These are phyloP conservation scores for Scaptomyza flava DNA, from an alignment of 2,888 invertebrate genomes.

Conservation along the genomic window DNA sequence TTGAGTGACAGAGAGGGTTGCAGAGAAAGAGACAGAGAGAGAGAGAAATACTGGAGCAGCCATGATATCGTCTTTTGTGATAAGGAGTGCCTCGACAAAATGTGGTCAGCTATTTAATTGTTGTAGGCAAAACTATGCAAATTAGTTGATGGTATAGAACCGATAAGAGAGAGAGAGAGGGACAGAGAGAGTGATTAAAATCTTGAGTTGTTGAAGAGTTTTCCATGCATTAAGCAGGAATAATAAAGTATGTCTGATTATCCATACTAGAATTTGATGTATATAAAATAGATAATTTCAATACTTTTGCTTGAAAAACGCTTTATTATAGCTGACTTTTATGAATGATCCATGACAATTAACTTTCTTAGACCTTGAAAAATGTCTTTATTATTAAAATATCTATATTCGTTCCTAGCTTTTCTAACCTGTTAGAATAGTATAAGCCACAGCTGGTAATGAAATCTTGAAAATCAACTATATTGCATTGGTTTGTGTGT, in stretches of 20 bases:
- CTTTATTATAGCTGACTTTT: too few species aligned
- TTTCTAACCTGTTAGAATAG: too few species aligned
- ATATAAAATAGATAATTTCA: too few species aligned
- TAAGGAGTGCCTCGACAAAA: constrained; percentile 41
- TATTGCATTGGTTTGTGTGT: background rate
- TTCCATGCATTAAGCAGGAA: background rate
- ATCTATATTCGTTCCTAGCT: background rate
- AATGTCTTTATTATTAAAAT: background rate
- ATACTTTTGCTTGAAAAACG: too few species aligned
- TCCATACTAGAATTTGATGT: too few species aligned
- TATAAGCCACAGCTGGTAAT: background rate
- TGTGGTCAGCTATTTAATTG: constrained; percentile 71
- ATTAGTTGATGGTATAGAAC: constrained; percentile 37
- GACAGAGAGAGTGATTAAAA: background rate
- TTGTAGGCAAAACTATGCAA: constrained; percentile 75
- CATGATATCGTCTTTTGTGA: constrained; percentile 21
- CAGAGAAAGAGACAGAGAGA: background rate
- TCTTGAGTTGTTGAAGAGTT: background rate
- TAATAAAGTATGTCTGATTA: background rate
- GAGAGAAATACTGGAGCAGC: constrained; percentile 10
- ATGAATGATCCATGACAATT: too few species aligned
- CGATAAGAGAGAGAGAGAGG: background rate
- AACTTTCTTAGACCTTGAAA: too few species aligned
- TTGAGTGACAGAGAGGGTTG: constrained; percentile 7
- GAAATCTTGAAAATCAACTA: background rate